phyloP scores from a whole-genome alignment of 1,140 invertebrate genomes.

The Tribolium castaneum region DNA sequence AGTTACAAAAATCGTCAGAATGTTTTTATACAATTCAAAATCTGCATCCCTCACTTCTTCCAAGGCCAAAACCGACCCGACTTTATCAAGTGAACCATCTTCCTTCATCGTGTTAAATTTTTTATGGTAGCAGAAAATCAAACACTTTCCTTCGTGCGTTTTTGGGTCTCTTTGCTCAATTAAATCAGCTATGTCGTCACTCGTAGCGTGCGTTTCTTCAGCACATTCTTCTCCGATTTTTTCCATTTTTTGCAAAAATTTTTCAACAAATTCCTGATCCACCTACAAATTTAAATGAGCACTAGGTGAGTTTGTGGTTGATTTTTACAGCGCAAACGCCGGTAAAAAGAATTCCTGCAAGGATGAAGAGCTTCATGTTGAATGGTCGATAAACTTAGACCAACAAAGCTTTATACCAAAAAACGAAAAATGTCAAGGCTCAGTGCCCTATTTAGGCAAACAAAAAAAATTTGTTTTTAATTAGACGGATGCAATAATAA shows the following conservation, averaged over 20 bases:
- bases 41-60: neutral
- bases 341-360: neutral
- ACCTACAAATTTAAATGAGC: neutral
- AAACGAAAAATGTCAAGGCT: neutral
- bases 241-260: neutral
- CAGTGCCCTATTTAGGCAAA: neutral
- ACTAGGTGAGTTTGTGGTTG: neutral
- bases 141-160: constrained; percentile 39
- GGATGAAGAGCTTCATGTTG: neutral
- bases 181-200: constrained; percentile 41
- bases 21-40: neutral
- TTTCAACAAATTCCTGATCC: neutral
- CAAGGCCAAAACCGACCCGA: neutral
- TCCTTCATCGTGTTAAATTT: constrained; percentile 31
- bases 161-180: constrained; percentile 36
- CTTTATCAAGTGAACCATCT: neutral
- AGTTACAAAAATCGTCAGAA: neutral
- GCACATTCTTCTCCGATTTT: neutral
- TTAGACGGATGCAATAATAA: neutral
- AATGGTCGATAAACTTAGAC: neutral
- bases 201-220: neutral
- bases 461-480: neutral
- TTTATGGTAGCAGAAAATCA: constrained; percentile 42
- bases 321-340: neutral
- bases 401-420: neutral